Percentiles rank a stretch among this genome's conserved stretches.
phyloP scores from a whole-genome alignment of 2,113 vertebrate species.

The Plecturocebus donacophilus region DNA sequence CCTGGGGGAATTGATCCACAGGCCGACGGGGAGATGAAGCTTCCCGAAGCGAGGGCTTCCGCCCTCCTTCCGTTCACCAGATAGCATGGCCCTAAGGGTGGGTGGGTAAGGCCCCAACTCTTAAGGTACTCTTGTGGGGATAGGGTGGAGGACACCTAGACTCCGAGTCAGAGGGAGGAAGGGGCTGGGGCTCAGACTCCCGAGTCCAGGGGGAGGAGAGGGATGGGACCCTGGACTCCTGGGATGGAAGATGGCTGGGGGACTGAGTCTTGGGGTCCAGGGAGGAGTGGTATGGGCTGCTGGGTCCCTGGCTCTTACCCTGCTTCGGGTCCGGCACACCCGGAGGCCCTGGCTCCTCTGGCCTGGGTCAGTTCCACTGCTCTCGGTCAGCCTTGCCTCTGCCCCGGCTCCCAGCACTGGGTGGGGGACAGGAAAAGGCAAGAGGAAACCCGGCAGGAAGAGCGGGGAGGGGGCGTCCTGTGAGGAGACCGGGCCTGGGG shows the following conservation, averaged over 20 bases:
- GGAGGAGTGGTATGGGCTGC: background rate
- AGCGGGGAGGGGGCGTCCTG: conserved; percentile 80
- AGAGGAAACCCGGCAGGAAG: conserved; percentile 80
- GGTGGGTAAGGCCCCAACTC: background rate
- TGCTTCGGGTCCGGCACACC: conserved; percentile 66
- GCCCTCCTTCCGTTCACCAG: conserved; percentile 93
- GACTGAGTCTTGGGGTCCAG: background rate
- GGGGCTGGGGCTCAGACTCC: background rate
- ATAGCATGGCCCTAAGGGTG: conserved; percentile 76
- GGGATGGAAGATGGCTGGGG: background rate
- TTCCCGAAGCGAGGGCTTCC: conserved; percentile 93
- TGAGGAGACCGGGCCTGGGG: conserved; percentile 70
- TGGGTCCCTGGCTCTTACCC: conserved; percentile 53
- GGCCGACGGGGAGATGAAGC: conserved; percentile 94
- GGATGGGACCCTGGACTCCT: background rate
- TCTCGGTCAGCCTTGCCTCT: conserved; percentile 63
- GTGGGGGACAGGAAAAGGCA: conserved; percentile 81
- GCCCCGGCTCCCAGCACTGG: conserved; percentile 73
- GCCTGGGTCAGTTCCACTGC: conserved; percentile 55
- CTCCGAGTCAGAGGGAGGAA: background rate
- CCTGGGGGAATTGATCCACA: conserved; percentile 96
- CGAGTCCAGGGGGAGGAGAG: background rate
- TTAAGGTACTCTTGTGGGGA: background rate
- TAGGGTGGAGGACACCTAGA: background rate
- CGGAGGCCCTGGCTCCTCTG: conserved; percentile 68